Base-by-base conservation (phyloP, 2,888 invertebrate genomes). In the Hyles lineata region DNA sequence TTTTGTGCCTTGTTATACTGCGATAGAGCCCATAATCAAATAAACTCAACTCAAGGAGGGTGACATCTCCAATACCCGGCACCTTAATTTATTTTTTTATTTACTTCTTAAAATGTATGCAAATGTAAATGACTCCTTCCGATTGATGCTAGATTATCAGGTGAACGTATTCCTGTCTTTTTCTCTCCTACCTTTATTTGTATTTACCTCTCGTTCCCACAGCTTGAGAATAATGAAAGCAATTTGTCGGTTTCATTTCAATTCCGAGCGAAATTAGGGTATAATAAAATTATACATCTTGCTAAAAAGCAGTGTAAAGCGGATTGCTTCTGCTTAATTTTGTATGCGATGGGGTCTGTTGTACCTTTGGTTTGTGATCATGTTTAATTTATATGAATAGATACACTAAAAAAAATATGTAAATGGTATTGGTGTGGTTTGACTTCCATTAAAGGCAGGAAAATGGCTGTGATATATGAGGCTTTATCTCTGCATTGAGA, bases 251-350 rank as follows among this genome's bases (percentile, higher is more conserved):
- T 75, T 75, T 76, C 78, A 77, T 78, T 87, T 88, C 85, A 86
- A 88, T 87, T 87, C 84, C 73, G 78, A 80, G 76, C 80, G 78
- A 85, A 87, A 87, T 87, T 85, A 85, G 83, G 67, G 89, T 88
- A 88, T 87, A 90, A 92, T 92, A 92, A 93, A 94, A 93, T 94
- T 94, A 94, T 93, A 92, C 93, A 88, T 89, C 87, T 83, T 79
- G 81, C 80, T 79, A 78, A 78, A 82, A 84, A 80, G 82, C 82
- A 83, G 82, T 85, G 84, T 78, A 83, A 86, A 90, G 91, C 88
- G 89, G 90, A 89, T 89, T 88, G 84, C 79, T 83, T 84, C 86
- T 84, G 81, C 83, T 75, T 85, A 83, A 86, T 86, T 86, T 82
- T 83, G 83, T 84, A 85, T 83, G 80, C 78, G 79, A 78, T 82